Conservation (phyloP, 2,888 invertebrate species). For the Ochropleura plecta region DNA sequence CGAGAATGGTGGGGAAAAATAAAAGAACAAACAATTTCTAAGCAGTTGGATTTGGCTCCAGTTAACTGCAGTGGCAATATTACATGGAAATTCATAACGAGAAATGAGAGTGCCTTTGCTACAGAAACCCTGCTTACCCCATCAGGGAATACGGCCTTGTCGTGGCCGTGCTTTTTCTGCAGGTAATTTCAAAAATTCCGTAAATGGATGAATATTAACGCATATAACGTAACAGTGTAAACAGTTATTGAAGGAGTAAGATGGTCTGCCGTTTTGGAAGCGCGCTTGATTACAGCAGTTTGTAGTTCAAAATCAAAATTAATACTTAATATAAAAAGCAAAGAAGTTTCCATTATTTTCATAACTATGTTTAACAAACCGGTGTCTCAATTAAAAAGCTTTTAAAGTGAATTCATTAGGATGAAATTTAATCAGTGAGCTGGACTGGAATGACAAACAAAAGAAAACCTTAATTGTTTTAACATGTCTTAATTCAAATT, state of each 20-base stretch:
- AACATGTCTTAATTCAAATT: constrained; percentile 6
- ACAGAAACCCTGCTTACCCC: neutral
- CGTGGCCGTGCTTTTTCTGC: neutral
- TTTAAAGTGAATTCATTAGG: constrained; percentile 65
- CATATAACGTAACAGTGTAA: neutral
- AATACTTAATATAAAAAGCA: neutral
- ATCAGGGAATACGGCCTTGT: neutral
- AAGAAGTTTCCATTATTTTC: neutral
- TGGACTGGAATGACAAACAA: constrained; percentile 24
- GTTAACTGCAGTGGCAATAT: neutral
- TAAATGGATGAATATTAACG: neutral
- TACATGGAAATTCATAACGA: neutral
- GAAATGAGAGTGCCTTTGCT: neutral
- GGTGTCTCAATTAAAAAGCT: constrained; percentile 66
- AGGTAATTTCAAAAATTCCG: neutral
- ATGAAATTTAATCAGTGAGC: constrained; percentile 45
- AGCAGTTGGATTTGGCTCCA: neutral
- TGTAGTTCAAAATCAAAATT: constrained; percentile 6
- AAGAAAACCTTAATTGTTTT: constrained; percentile 32
- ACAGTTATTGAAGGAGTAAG: neutral
- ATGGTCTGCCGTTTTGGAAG: neutral
- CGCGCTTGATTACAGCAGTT: neutral
- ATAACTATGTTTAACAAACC: constrained; percentile 15
- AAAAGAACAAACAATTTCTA: neutral
- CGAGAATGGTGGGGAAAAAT: neutral